Base-by-base conservation (phyloP, 2,888 invertebrate species). In the Spialia ferax region DNA sequence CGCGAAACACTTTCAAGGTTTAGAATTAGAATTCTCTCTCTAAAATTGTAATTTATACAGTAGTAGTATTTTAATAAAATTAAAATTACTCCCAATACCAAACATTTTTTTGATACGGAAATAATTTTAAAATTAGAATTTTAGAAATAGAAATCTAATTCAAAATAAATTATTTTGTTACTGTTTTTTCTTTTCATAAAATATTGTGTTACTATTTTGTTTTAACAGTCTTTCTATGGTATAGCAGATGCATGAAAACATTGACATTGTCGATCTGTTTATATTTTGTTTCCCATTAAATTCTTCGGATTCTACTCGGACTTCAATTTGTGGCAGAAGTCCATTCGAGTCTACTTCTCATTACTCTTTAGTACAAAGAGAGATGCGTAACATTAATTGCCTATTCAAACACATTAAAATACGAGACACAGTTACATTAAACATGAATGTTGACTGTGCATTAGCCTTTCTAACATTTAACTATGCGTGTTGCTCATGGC, bases 371-470 rank as follows among this genome's bases (percentile, higher is more conserved):
- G 59, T 38, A 54, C 54, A 54, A 54, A 54, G n/a, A 29, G 23
- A 54, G 50, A 52, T 26, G 59, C 22, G 42, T 59, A 54, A 26
- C 52, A 23, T 29, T 54, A 54, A 54, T 54, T 54, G 54, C 54
- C 26, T 22, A 52, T 52, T 52, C 52, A 52, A 52, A 52, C 23
- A 23, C 52, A 52, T 52, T 52, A 15, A 52, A 52, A 52, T 52
- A 52, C 52, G 52, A 52, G 22, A 23, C 52, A 26, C 52, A 26
- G 23, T 52, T 52, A 52, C 23, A 52, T 52, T 52, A 52, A 52
- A 64, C 56, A 57, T 29, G 63, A 55, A 26, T 35, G 50, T 61
- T 29, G 57, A 57, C 45, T 57, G 57, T 50, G 42, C 8, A 29
- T 26, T 57, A 32, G 57, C 64, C 64, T 65, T 65, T 65, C 63